Conservation (phyloP, 2,797 vertebrate genomes). For the Pangasius larnaudii region DNA sequence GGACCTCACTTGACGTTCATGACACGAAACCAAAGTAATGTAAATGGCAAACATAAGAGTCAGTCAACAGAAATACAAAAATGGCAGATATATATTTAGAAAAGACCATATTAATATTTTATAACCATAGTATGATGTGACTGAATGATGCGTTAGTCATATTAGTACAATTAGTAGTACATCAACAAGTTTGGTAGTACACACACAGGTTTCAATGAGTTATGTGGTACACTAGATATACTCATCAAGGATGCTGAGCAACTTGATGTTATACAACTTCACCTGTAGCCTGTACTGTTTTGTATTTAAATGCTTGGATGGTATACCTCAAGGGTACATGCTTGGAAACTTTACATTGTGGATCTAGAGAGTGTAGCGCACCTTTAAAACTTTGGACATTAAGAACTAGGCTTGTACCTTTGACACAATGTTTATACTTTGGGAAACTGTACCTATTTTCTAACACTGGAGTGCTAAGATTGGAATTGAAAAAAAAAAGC, state of each 20-base stretch:
- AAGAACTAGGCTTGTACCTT: background rate
- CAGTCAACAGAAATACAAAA: slow-evolving; percentile 71
- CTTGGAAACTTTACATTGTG: background rate
- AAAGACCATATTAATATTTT: slow-evolving; percentile 60
- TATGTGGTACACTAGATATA: background rate
- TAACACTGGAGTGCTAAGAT: background rate
- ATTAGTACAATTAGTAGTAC: slow-evolving; percentile 67
- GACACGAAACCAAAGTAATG: slow-evolving; percentile 72
- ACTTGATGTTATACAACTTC: background rate
- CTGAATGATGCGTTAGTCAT: slow-evolving; percentile 58
- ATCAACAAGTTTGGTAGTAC: slow-evolving; percentile 59
- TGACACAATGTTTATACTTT: background rate
- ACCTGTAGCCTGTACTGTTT: background rate
- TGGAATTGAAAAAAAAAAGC: background rate
- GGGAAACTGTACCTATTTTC: background rate
- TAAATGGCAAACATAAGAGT: slow-evolving; percentile 68
- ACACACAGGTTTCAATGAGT: background rate
- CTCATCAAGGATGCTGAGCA: background rate
- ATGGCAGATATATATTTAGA: slow-evolving; percentile 53
- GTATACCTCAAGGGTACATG: slow-evolving; percentile 13
- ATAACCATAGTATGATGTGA: slow-evolving; percentile 51
- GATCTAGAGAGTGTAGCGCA: background rate
- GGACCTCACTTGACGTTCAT: slow-evolving; percentile 94
- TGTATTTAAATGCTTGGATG: background rate
- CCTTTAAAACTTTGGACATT: background rate